These are phyloP conservation scores for Leucopsar rothschildi DNA, from an alignment of 2,113 vertebrate genomes.

Conservation along the genomic window DNA sequence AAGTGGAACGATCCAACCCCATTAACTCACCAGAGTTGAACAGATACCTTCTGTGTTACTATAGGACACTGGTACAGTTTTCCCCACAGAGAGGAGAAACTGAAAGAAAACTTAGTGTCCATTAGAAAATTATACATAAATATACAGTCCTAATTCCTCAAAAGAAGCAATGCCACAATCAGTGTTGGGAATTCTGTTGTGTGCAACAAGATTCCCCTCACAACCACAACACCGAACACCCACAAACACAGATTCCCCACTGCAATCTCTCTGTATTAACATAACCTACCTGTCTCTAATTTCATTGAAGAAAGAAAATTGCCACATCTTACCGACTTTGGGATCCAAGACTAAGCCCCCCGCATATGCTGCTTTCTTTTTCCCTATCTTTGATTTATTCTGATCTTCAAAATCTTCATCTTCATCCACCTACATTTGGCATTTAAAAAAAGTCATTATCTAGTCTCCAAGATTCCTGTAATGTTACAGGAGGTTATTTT, in stretches of 20 bases:
- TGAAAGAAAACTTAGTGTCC: slow-evolving; percentile 61
- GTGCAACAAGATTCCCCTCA: not conserved
- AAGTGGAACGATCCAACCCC: slow-evolving; percentile 73
- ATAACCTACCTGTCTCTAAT: not conserved
- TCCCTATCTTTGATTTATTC: slow-evolving; percentile 81
- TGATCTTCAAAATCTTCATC: slow-evolving; percentile 84
- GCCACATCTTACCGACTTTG: slow-evolving; percentile 88
- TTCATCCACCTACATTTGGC: slow-evolving; percentile 77
- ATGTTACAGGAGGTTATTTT: slow-evolving; percentile 24
- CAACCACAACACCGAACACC: not conserved
- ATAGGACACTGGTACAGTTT: slow-evolving; percentile 72
- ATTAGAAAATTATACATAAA: not conserved
- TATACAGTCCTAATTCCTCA: not conserved
- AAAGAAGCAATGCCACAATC: not conserved
- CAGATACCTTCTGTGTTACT: slow-evolving; percentile 74
- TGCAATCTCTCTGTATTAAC: not conserved
- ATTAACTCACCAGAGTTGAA: slow-evolving; percentile 70
- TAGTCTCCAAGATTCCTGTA: not conserved
- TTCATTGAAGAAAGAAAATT: slow-evolving; percentile 17
- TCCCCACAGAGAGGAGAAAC: slow-evolving; percentile 70
- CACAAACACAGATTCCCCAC: not conserved
- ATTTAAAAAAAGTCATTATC: slow-evolving; percentile 61
- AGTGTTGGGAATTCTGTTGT: not conserved
- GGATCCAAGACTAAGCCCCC: slow-evolving; percentile 97
- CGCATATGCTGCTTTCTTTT: slow-evolving; percentile 93